phyloP scores from a whole-genome alignment of 2,888 invertebrate genomes.

The Netelia fuscicornis region DNA sequence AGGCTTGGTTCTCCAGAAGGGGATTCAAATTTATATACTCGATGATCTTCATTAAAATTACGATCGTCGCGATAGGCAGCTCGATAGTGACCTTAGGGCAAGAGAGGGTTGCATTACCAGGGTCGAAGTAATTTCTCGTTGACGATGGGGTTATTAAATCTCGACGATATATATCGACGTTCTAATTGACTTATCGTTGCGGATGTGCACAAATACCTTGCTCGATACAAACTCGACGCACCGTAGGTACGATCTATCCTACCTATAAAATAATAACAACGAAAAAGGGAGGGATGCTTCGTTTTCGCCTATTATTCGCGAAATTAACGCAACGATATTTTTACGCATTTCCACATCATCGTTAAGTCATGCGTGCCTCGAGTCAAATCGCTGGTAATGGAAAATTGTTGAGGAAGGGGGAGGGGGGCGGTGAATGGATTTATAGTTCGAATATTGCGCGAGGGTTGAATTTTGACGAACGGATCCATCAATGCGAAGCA shows the following conservation, averaged over 20 bases:
- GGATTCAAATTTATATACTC: not conserved
- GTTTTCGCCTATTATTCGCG: slow-evolving; percentile 43
- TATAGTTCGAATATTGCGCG: too few relatives aligned
- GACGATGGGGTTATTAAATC: slow-evolving; percentile 48
- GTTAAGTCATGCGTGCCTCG: slow-evolving; percentile 11
- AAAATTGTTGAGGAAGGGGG: too few relatives aligned
- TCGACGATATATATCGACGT: slow-evolving; percentile 1
- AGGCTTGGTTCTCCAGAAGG: not conserved
- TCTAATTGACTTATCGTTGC: slow-evolving; percentile 56
- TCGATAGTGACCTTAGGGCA: not conserved
- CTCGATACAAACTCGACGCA: not conserved
- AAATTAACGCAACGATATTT: slow-evolving; percentile 38
- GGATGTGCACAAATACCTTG: not conserved
- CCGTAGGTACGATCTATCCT: not conserved
- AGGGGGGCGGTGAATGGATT: too few relatives aligned
- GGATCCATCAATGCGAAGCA: too few relatives aligned
- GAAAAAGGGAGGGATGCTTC: slow-evolving; percentile 13
- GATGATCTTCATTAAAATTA: slow-evolving; percentile 43
- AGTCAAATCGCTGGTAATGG: too few relatives aligned
- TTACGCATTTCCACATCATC: not conserved
- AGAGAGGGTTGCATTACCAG: not conserved
- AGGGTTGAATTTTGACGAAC: too few relatives aligned
- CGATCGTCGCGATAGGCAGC: slow-evolving; percentile 12
- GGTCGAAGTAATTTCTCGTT: slow-evolving; percentile 5
- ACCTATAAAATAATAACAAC: not conserved